phyloP scores from a whole-genome alignment of 64 coral and sea anemone species.

The Orbicella faveolata region DNA sequence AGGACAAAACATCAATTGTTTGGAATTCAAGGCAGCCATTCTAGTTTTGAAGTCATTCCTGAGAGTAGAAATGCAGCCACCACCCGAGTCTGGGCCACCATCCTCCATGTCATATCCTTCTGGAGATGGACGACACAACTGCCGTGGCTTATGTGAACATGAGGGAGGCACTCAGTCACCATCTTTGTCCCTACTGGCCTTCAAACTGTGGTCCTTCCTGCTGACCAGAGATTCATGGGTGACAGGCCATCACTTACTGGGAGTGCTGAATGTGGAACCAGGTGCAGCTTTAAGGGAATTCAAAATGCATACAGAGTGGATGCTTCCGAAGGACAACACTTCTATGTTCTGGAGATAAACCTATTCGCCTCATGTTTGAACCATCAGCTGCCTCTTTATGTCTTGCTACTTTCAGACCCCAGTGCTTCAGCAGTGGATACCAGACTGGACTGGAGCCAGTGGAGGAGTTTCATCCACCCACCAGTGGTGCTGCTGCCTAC shows the following conservation, averaged over 20 bases:
- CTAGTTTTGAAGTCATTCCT: constrained; percentile 50
- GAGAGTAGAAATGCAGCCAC: not conserved
- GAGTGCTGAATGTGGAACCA: constrained; percentile 34
- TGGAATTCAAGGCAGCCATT: constrained; percentile 45
- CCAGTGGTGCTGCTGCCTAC: constrained; percentile 22
- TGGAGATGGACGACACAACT: constrained; percentile 58
- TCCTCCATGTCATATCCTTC: constrained; percentile 41
- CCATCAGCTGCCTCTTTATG: constrained; percentile 46
- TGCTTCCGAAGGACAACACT: constrained; percentile 8
- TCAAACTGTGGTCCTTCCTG: constrained; percentile 43
- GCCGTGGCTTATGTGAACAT: constrained; percentile 47
- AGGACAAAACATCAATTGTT: constrained; percentile 46
- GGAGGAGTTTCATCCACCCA: constrained; percentile 35
- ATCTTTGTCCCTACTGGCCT: constrained; percentile 28
- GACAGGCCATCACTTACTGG: constrained; percentile 35
- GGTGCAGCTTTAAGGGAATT: constrained; percentile 44
- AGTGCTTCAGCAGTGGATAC: constrained; percentile 55
- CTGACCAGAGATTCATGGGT: constrained; percentile 16
- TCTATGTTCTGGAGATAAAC: constrained; percentile 43
- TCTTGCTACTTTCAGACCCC: constrained; percentile 27
- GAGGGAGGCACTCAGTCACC: constrained; percentile 49
- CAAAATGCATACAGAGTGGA: constrained; percentile 43
- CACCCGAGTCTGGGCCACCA: constrained; percentile 7
- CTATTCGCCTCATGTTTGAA: constrained; percentile 51
- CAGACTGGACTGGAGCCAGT: no score